Conservation (phyloP, 2,888 invertebrate species). For the Melieria omissa region DNA sequence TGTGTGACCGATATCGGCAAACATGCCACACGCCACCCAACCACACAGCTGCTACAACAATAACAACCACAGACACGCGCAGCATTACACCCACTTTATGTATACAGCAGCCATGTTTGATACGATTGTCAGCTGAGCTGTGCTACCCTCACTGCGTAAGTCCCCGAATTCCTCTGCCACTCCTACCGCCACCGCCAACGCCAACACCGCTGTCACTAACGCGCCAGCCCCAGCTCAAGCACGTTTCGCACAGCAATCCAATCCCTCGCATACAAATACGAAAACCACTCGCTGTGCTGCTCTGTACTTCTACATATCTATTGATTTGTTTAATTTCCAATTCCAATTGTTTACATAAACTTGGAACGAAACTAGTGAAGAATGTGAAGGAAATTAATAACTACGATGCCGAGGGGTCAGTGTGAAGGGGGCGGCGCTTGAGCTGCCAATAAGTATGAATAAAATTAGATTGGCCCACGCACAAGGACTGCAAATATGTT, state of each 20-base stretch:
- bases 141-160: neutral
- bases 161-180: neutral
- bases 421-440: neutral
- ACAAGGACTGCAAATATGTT: too few relatives aligned
- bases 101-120: slow-evolving; percentile 29
- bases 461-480: neutral
- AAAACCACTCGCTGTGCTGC: too few relatives aligned
- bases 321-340: slow-evolving; percentile 22
- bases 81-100: neutral
- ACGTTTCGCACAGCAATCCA: too few relatives aligned
- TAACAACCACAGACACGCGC: neutral
- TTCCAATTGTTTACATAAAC: slow-evolving; percentile 1
- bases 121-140: slow-evolving; percentile 24
- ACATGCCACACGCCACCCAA: slow-evolving; percentile 1
- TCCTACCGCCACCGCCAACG: neutral
- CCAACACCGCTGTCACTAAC: neutral
- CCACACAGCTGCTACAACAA: neutral
- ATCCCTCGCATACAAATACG: too few relatives aligned
- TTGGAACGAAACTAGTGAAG: neutral
- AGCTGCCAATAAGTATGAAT: slow-evolving; percentile 2
- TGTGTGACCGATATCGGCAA: slow-evolving; percentile 23
- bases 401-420: neutral
- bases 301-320: neutral
- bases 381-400: neutral
- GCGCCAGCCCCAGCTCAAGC: too few relatives aligned